Evolutionary conservation across 2,797 vertebrate genomes (phyloP).

Genomic region (Carduelis carduelis): DNA sequence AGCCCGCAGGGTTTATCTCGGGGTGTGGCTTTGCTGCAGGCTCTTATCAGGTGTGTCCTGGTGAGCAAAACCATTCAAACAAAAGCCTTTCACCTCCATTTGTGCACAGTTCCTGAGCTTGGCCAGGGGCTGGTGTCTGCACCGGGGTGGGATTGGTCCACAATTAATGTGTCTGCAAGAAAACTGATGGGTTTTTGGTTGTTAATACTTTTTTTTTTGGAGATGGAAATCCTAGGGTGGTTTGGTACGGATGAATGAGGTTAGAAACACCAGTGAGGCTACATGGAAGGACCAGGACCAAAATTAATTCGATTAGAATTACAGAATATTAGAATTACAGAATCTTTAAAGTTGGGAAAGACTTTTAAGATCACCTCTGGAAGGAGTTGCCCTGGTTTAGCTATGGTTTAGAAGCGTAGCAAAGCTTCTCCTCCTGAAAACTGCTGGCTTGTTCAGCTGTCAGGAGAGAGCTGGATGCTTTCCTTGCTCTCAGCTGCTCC

Average conservation of each 20-base stretch:
- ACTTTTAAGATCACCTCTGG: background rate
- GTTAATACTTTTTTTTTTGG: background rate
- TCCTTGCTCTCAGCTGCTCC: background rate
- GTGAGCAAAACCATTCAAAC: background rate
- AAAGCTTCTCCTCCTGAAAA: background rate
- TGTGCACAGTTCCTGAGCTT: rapidly evolving
- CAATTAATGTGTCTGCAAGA: rapidly evolving
- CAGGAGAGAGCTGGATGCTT: background rate
- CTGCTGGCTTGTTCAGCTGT: background rate
- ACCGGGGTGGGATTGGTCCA: background rate
- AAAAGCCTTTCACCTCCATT: background rate
- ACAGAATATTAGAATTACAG: rapidly evolving
- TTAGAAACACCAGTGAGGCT: background rate
- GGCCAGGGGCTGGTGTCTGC: background rate
- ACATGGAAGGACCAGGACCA: background rate
- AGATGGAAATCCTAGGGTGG: background rate
- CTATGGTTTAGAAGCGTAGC: background rate
- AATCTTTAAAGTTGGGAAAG: background rate
- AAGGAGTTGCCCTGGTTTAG: background rate
- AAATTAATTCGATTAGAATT: background rate
- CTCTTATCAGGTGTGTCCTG: constrained; percentile 16
- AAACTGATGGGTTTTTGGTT: background rate
- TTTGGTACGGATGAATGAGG: too few relatives aligned
- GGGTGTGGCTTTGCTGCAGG: background rate
- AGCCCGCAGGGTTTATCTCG: background rate